Percentiles rank a stretch among this genome's conserved stretches.
phyloP scores from a whole-genome alignment of 2,113 vertebrate species.

The Dasypus novemcinctus region DNA sequence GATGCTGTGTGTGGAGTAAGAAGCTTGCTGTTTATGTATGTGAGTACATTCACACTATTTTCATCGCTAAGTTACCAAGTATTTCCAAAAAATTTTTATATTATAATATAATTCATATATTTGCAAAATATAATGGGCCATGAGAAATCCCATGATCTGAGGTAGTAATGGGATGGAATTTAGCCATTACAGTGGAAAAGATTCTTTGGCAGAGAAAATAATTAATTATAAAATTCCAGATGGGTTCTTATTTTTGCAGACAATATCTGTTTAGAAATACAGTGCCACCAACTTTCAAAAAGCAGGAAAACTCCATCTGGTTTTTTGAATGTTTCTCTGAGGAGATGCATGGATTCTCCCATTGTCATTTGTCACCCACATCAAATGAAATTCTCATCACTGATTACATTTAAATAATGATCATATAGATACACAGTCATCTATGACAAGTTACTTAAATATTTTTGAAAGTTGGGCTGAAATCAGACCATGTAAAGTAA shows the following conservation, averaged over 20 bases:
- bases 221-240: conserved; percentile 67
- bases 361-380: background rate
- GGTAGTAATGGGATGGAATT: background rate
- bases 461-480: background rate
- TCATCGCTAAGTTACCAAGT: conserved; percentile 4
- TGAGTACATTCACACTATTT: background rate
- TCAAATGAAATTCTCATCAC: background rate
- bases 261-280: conserved; percentile 58
- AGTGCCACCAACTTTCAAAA: conserved; percentile 52
- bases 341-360: background rate
- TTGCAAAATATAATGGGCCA: background rate
- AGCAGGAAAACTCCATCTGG: conserved; percentile 48
- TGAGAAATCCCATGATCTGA: background rate
- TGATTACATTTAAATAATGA: background rate
- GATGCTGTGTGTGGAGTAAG: background rate
- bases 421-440: background rate
- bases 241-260: conserved; percentile 57
- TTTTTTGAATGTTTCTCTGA: conserved; percentile 19
- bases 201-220: conserved; percentile 60
- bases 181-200: background rate
- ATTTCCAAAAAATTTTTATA: conserved; percentile 31
- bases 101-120: background rate
- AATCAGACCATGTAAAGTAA: background rate
- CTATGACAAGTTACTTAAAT: conserved; percentile 14
- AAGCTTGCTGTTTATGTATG: background rate